Evolutionary conservation across 2,113 vertebrate genomes (phyloP).

Genomic region (Lagopus muta): DNA sequence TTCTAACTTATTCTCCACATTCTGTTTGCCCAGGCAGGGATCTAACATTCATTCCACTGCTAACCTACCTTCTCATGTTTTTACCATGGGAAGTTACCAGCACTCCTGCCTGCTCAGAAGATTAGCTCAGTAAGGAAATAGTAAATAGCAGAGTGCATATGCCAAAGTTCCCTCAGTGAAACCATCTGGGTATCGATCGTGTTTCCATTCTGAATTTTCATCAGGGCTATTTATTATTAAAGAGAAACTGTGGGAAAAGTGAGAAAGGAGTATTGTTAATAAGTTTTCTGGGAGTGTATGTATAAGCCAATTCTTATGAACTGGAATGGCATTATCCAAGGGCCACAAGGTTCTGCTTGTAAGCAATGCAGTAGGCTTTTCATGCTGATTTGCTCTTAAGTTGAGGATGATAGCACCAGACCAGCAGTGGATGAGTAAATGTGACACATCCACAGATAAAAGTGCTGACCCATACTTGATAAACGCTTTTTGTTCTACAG

Average conservation of each 20-base stretch:
- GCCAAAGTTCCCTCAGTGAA: background rate
- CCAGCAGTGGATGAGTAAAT: background rate
- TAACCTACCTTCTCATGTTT: background rate
- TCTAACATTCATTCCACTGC: background rate
- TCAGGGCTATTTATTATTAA: background rate
- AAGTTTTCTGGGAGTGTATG: background rate
- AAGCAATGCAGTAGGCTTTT: background rate
- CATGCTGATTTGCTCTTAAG: background rate
- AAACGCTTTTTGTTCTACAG: background rate
- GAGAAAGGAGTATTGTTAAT: background rate
- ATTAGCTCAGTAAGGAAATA: background rate
- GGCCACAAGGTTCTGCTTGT: background rate
- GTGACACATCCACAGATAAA: background rate
- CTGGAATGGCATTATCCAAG: background rate
- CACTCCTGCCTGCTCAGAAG: background rate
- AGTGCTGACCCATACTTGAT: background rate
- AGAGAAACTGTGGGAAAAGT: background rate
- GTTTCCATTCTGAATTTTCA: background rate
- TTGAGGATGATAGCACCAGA: background rate
- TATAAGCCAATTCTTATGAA: background rate
- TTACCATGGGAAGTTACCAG: background rate
- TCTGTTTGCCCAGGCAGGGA: background rate
- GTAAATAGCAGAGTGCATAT: accelerated
- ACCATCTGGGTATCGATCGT: background rate
- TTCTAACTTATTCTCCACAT: background rate